Percentiles rank a stretch among this genome's conserved stretches.
These are phyloP conservation scores for Coregonus suidteri DNA, from an alignment of 2,797 vertebrate species.

Conservation along the genomic window DNA sequence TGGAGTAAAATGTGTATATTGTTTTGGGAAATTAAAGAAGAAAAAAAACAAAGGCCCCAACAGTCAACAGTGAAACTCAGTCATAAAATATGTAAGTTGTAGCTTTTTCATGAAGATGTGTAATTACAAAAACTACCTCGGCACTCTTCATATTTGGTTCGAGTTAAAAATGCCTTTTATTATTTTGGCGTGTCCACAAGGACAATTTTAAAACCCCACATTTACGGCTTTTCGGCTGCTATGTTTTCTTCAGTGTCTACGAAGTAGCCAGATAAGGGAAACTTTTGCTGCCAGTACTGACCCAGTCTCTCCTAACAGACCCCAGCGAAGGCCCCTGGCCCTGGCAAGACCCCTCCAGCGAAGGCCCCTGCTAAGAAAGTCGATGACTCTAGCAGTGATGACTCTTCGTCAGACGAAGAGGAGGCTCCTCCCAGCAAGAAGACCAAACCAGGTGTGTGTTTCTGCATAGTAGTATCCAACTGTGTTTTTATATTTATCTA, in stretches of 20 bases:
- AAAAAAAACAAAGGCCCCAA: too few species aligned
- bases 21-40: too few species aligned
- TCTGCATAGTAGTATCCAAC: neutral
- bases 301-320: slow-evolving; percentile 44
- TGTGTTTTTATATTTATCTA: too few species aligned
- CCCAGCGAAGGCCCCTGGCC: slow-evolving; percentile 62
- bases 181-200: neutral
- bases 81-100: too few species aligned
- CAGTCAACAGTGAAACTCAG: too few species aligned
- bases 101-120: too few species aligned
- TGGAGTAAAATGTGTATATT: too few species aligned
- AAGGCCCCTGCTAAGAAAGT: slow-evolving; percentile 10
- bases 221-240: neutral
- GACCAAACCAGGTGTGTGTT: slow-evolving; percentile 70
- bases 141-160: too few species aligned
- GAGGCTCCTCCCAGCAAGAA: slow-evolving; percentile 78
- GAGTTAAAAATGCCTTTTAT: too few species aligned
- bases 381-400: slow-evolving; percentile 73
- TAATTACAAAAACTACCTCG: too few species aligned
- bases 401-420: slow-evolving; percentile 76
- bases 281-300: neutral
- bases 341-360: slow-evolving; percentile 49
- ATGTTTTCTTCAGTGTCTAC: neutral
- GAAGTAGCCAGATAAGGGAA: neutral
- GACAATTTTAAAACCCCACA: neutral